Base-by-base conservation (phyloP, 1,140 invertebrate genomes). In the Cotesia chilonis region DNA sequence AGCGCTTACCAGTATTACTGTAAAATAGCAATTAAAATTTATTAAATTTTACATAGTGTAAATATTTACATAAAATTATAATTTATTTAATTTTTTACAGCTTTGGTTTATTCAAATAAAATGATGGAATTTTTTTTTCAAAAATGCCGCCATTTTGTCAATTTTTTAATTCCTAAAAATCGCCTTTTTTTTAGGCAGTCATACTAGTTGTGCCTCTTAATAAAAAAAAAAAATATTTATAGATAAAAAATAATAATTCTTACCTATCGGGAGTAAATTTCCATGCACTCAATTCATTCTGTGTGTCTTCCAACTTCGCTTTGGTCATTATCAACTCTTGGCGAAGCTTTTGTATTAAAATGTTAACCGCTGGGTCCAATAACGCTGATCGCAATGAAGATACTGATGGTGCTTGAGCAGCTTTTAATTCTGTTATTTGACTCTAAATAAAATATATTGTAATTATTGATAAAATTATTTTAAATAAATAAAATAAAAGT, bases 201-300 rank as follows among this genome's bases (percentile, higher is more conserved):
- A 17, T 0, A 17, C 0, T 17, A 17, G 17, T 17, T 17, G 17
- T 17, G 17, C 17, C 17, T 17, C 17, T 17, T 17, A 1, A 17
- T 17, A 17, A 17, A 17, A 17, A 17, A 17, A 17, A 17, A 17
- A 17, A 7, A 28, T 2, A 28, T 2, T 28, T 28, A 28, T 28
- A 52, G 6, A 68, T 0, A 9, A 63, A 35, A 38, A 47, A 14
- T 63, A 61, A n/a, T 14, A 63, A 57, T 61, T 70, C 67, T 66
- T 84, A 93, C 92, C 96, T 98, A 87, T 99, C 97, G 38, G 97
- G 96, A 17, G 97, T 99, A 83, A 99, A 99, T 87, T 99, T 99
- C 97, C 97, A 99, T 1, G 97, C 97, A 73, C 94, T 95, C 35
- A 99, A 88, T 90, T 99, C 97, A 88, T 97, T 98, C 88, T 99